Evolutionary conservation across 2,797 vertebrate species (phyloP).

Genomic region (Neomorphus geoffroyi): DNA sequence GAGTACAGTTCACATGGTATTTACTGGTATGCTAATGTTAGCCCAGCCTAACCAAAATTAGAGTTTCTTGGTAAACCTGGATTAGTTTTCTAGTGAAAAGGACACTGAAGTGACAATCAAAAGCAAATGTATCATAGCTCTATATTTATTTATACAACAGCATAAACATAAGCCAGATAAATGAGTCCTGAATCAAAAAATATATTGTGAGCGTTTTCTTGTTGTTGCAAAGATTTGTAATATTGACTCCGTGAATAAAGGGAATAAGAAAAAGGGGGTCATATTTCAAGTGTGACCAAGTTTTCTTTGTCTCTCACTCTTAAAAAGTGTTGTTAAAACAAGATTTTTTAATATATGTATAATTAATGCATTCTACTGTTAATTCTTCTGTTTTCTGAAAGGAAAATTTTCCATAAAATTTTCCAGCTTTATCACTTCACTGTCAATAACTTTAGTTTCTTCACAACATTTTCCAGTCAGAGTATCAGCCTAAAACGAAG

Average conservation of each 20-base stretch:
- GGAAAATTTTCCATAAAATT: neutral
- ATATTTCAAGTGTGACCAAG: neutral
- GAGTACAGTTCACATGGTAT: constrained; percentile 49
- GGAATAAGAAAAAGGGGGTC: neutral
- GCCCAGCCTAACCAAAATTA: constrained; percentile 76
- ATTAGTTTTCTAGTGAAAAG: constrained; percentile 69
- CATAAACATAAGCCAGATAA: neutral
- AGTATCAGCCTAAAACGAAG: neutral
- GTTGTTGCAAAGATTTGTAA: neutral
- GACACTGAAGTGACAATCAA: constrained; percentile 59
- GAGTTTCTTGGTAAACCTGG: constrained; percentile 67
- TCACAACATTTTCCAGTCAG: neutral
- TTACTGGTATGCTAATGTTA: constrained; percentile 75
- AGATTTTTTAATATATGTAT: neutral
- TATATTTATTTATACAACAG: constrained; percentile 42
- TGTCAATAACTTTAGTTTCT: neutral
- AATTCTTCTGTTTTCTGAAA: neutral
- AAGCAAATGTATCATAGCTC: constrained; percentile 44
- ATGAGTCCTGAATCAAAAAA: constrained; percentile 23
- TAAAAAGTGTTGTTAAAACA: neutral
- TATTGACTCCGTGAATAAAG: neutral
- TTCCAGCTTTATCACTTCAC: neutral
- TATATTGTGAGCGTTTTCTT: neutral
- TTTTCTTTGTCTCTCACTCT: neutral
- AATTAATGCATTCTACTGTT: neutral